A percentile compares a stretch with the other conserved stretches of the same genome.
Evolutionary conservation across 2,888 invertebrate genomes (phyloP).

Genomic region (Vanessa cardui): DNA sequence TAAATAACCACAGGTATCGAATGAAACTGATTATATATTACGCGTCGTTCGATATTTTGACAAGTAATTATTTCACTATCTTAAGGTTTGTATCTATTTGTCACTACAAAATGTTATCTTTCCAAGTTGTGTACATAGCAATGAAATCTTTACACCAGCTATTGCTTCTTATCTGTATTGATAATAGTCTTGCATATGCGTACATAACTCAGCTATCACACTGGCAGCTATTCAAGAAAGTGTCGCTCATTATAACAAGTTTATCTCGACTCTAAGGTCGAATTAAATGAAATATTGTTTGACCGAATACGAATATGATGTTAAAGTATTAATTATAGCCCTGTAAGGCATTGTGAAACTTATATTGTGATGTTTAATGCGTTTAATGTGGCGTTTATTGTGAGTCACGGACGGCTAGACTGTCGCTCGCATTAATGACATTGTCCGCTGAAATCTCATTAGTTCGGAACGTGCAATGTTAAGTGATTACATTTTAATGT

Average conservation of each 20-base stretch:
- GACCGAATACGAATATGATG: conserved; percentile 48
- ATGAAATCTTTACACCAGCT: conserved; percentile 63
- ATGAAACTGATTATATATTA: too few species aligned
- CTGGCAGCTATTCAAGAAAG: conserved; percentile 69
- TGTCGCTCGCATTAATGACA: conserved; percentile 73
- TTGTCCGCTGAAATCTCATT: conserved; percentile 78
- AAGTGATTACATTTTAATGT: conserved; percentile 79
- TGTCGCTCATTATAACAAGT: conserved; percentile 65
- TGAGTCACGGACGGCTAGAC: conserved; percentile 70
- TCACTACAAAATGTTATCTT: conserved; percentile 41
- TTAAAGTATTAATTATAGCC: conserved; percentile 44
- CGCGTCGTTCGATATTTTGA: conserved; percentile 2
- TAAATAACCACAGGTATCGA: too few species aligned
- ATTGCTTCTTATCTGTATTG: conserved; percentile 76
- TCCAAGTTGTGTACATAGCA: conserved; percentile 59
- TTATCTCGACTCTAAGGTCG: conserved; percentile 61
- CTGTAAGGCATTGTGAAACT: conserved; percentile 50
- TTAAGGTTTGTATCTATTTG: conserved; percentile 32
- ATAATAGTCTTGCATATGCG: conserved; percentile 67
- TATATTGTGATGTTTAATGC: conserved; percentile 52
- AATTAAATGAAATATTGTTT: conserved; percentile 49
- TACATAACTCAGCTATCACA: conserved; percentile 67
- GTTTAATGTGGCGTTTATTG: conserved; percentile 67
- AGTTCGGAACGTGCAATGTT: conserved; percentile 76
- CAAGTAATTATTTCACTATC: conserved; percentile 32